A percentile compares a stretch with the other conserved stretches of the same genome.
Evolutionary conservation across 2,888 invertebrate genomes (phyloP).

Genomic region (Cosmia trapezina): DNA sequence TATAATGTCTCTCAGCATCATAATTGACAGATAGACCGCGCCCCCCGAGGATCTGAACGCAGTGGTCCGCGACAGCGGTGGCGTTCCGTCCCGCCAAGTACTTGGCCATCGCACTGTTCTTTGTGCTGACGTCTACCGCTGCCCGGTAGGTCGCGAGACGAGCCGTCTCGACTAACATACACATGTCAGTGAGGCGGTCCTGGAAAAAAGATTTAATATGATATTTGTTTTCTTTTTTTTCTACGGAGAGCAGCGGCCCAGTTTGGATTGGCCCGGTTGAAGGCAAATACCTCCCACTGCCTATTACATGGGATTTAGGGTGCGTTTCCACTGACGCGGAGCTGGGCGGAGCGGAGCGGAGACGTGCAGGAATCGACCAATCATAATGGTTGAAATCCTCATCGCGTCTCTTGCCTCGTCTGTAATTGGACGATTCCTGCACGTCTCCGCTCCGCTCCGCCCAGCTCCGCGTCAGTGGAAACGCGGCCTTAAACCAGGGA

Average conservation of each 20-base stretch:
- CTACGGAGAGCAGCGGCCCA: background rate
- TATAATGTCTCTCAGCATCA: constrained; percentile 94
- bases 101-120: constrained; percentile 94
- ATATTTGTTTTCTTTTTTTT: background rate
- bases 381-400: no score
- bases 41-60: constrained; percentile 94
- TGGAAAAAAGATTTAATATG: constrained; percentile 65
- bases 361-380: no score
- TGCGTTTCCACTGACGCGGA: no score
- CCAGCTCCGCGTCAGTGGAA: no score
- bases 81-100: constrained; percentile 93
- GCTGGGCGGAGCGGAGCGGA: no score
- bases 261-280: background rate
- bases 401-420: no score
- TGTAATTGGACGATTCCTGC: no score
- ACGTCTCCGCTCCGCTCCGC: no score
- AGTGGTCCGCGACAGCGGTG: constrained; percentile 92
- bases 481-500: no score
- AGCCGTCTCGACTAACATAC: constrained; percentile 92
- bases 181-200: constrained; percentile 93
- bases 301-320: no score
- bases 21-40: constrained; percentile 93
- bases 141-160: constrained; percentile 93
- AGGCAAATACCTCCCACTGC: background rate
- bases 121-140: constrained; percentile 91